Evolutionary conservation across 2,888 invertebrate species (phyloP), one percentile per base, ranked within the genome.

Genomic region (Gisinianus flammeolus): DNA sequence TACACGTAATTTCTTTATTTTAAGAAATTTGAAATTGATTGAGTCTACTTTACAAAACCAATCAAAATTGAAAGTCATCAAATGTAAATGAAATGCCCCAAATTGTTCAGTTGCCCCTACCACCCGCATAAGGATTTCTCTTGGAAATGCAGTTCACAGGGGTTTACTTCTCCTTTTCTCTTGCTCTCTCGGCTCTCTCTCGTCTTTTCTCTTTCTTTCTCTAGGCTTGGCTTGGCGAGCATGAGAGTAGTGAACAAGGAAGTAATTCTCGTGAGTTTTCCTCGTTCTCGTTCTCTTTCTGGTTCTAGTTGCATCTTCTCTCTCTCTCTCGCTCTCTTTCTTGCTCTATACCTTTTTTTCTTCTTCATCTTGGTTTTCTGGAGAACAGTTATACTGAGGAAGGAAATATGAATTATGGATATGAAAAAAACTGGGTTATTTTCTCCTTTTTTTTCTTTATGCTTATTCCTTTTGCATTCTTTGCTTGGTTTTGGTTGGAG

Each of bases 351-450:
- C 3, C n/a, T 54, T 44, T 35, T n/a, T 19, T 70, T 70, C 52
- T 44, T n/a, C 54, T 70, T 33, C 70, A 64, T 64, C 70, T 54
- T 54, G 26, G 62, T 52, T 68, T 31, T 68, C 33, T 69, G 70
- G n/a, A 62, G 64, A 71, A 64, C 77, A 58, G 71, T 77, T 77
- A 70, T 44, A 77, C 58, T 75, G 35, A 79, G 79, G 79, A 80
- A 75, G 80, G 80, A 78, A 80, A 80, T n/a, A n/a, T 80, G 80
- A 80, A 80, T 80, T 80, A 80, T 80, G 80, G 80, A 80, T 76
- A 76, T n/a, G n/a, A n/a, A n/a, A 75, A 80, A 80, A 80, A 79
- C 76, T 79, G 73, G 78, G 80, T 78, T 80, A 73, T 73, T 80
- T 80, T 80, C 62, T 58, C 64, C 62, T 56, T 56, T 26, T 67